Percentiles rank a stretch among this genome's conserved stretches.
Evolutionary conservation across 2,113 vertebrate genomes (phyloP).

Genomic region (Benitochromis conjunctus): DNA sequence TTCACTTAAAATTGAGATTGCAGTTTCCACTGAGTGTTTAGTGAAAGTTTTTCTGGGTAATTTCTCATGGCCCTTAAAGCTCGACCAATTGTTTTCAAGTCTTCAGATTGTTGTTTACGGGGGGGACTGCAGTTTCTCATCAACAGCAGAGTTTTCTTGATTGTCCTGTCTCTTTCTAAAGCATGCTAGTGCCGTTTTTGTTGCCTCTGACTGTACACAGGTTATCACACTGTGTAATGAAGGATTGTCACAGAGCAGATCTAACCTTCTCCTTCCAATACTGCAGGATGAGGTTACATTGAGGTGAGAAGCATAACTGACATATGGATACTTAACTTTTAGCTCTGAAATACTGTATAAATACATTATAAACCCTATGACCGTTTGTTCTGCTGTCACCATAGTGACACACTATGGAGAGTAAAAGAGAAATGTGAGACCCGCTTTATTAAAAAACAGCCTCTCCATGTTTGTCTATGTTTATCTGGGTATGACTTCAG

Average conservation of each 20-base stretch:
- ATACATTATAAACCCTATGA: background rate
- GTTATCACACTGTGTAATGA: background rate
- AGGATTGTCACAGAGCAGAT: background rate
- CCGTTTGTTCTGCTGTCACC: background rate
- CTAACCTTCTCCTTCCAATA: background rate
- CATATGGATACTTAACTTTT: background rate
- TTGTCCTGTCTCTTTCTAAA: background rate
- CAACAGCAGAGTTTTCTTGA: background rate
- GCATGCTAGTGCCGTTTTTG: background rate
- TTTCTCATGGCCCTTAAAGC: background rate
- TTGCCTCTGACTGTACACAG: background rate
- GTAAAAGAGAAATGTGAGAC: background rate
- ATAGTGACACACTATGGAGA: background rate
- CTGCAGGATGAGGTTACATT: background rate
- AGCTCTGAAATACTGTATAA: background rate
- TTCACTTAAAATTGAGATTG: background rate
- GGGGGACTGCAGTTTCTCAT: background rate
- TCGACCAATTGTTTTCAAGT: background rate
- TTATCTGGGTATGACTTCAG: background rate
- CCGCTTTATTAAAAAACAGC: background rate
- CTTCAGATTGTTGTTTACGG: background rate
- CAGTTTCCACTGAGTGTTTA: background rate
- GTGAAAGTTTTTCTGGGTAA: background rate
- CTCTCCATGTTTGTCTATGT: background rate
- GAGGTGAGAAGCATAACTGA: background rate